Conservation (phyloP, 2,113 vertebrate species). For the Polyodon spathula region DNA sequence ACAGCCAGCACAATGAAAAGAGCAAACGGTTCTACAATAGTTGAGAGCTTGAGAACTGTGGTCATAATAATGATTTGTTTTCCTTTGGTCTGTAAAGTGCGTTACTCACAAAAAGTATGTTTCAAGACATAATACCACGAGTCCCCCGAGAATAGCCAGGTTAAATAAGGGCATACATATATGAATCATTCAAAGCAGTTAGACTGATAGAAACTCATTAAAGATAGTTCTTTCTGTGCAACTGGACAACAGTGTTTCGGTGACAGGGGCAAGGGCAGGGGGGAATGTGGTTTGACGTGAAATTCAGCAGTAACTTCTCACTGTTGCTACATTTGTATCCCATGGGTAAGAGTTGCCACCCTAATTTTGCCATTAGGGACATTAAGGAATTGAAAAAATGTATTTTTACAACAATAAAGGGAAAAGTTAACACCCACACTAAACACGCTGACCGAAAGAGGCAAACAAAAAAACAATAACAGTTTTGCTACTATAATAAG, state of each 20-base stretch:
- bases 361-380: background rate
- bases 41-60: conserved; percentile 20
- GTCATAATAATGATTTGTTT: conserved; percentile 40
- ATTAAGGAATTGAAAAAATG: too few relatives aligned
- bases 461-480: background rate
- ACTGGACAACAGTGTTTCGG: conserved; percentile 23
- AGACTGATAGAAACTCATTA: conserved; percentile 45
- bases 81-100: conserved; percentile 28
- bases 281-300: too few relatives aligned
- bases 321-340: background rate
- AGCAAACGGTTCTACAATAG: conserved; percentile 12
- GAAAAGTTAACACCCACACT: too few relatives aligned
- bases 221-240: conserved; percentile 31
- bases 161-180: conserved; percentile 24
- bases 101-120: conserved; percentile 22
- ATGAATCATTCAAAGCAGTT: conserved; percentile 31
- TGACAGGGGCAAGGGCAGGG: background rate
- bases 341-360: background rate
- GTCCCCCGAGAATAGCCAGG: conserved; percentile 30
- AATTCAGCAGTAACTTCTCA: background rate
- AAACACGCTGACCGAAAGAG: background rate
- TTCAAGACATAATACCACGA: conserved; percentile 14
- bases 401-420: too few relatives aligned
- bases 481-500: too few relatives aligned
- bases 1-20: conserved; percentile 33